A percentile compares a stretch with the other conserved stretches of the same genome.
Evolutionary conservation across 2,888 invertebrate genomes (phyloP).

Genomic region (Microplitis deprimator): DNA sequence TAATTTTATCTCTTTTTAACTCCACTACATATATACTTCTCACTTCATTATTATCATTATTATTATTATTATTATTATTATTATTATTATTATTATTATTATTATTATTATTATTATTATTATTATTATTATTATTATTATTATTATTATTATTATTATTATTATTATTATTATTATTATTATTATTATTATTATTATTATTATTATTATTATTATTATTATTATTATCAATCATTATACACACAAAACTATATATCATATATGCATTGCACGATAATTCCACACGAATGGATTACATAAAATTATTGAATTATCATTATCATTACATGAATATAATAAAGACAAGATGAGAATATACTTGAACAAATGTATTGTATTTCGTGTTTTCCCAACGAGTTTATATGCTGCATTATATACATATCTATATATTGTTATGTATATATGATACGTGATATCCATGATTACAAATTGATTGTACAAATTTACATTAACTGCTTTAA

Average conservation of each 20-base stretch:
- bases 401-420: neutral
- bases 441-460: neutral
- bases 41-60: neutral
- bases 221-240: neutral
- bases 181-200: neutral
- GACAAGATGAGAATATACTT: neutral
- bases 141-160: neutral
- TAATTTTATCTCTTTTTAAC: neutral
- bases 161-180: neutral
- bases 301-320: constrained; percentile 12
- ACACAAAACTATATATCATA: neutral
- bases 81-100: neutral
- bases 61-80: too few relatives aligned
- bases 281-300: neutral
- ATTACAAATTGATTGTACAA: neutral
- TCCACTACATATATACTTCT: neutral
- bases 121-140: neutral
- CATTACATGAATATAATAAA: constrained; percentile 7
- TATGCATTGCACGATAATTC: neutral
- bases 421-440: neutral
- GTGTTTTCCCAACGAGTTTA: constrained; percentile 6
- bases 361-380: neutral
- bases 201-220: neutral
- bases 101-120: neutral
- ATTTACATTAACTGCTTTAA: neutral